Evolutionary conservation across 2,113 vertebrate genomes (phyloP).

Genomic region (Eclectus roratus): DNA sequence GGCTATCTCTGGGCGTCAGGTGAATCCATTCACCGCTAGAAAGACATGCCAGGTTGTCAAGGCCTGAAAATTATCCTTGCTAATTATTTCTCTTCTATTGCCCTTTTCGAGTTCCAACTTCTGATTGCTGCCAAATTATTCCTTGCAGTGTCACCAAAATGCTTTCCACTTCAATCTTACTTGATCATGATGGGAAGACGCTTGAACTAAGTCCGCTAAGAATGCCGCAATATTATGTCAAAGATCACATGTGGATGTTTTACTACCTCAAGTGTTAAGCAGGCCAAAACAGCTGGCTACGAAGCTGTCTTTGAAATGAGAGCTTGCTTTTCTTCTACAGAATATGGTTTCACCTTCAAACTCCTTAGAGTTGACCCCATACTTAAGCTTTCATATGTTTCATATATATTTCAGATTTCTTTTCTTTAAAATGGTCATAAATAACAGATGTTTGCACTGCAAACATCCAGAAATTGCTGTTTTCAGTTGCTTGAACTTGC

Average conservation of each 20-base stretch:
- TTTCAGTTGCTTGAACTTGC: neutral
- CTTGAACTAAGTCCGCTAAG: neutral
- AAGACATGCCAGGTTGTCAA: neutral
- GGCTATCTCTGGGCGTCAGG: constrained; percentile 33
- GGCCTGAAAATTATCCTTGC: constrained; percentile 19
- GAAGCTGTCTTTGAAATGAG: neutral
- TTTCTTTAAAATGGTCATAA: neutral
- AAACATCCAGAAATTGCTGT: neutral
- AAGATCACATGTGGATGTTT: neutral
- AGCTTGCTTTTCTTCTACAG: neutral
- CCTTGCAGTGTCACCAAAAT: neutral
- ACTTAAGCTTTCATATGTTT: neutral
- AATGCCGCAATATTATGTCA: neutral
- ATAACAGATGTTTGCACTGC: neutral
- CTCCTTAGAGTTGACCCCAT: neutral
- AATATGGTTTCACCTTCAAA: neutral
- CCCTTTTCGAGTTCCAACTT: neutral
- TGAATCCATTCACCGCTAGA: constrained; percentile 24
- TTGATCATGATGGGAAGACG: neutral
- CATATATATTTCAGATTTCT: neutral
- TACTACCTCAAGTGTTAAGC: neutral
- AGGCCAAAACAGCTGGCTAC: neutral
- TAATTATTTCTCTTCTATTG: constrained; percentile 38
- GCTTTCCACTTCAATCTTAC: neutral
- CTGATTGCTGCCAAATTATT: neutral